phyloP scores from a whole-genome alignment of 2,113 vertebrate species.

The Manacus vitellinus region DNA sequence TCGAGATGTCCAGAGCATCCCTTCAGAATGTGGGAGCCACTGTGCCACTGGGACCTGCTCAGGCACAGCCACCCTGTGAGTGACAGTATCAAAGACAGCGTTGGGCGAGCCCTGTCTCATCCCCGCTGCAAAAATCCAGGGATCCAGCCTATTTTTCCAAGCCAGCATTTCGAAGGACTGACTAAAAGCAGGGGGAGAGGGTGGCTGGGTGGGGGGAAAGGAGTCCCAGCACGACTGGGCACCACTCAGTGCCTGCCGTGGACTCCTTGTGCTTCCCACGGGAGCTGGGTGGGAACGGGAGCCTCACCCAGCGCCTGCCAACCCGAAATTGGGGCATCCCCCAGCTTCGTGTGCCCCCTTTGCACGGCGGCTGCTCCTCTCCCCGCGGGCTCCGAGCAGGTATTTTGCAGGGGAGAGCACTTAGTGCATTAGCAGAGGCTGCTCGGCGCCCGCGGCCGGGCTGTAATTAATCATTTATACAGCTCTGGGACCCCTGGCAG shows the following conservation, averaged over 20 bases:
- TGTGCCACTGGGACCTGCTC: accelerated
- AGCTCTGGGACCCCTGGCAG: slow-evolving; percentile 42
- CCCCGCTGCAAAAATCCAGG: neutral
- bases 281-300: accelerated
- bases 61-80: neutral
- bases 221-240: accelerated
- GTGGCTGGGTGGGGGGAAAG: neutral
- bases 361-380: accelerated
- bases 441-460: neutral
- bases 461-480: slow-evolving; percentile 60
- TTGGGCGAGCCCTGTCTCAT: neutral
- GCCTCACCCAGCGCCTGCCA: accelerated
- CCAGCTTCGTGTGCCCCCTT: accelerated
- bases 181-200: neutral
- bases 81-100: accelerated
- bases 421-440: slow-evolving; percentile 8
- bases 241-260: accelerated
- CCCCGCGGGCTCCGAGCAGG: neutral
- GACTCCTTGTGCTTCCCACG: accelerated
- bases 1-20: neutral
- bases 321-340: neutral
- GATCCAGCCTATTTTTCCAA: neutral
- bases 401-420: neutral
- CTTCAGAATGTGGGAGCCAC: neutral
- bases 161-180: accelerated